Evolutionary conservation across 2,113 vertebrate species (phyloP).

Genomic region (Notechis scutatus): DNA sequence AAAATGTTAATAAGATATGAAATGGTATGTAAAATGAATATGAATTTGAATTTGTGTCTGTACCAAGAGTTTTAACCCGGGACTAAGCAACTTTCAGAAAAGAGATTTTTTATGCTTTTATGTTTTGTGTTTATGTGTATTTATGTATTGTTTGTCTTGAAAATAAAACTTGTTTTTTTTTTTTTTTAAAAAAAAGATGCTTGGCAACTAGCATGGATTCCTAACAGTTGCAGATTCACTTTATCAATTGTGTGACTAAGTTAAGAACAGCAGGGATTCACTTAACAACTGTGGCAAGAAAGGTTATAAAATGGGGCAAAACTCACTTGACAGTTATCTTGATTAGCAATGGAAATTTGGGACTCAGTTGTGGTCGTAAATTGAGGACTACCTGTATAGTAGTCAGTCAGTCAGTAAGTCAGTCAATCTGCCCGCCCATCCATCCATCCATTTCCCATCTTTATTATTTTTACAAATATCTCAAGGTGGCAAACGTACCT

Average conservation of each 20-base stretch:
- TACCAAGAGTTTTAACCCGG: too few relatives aligned
- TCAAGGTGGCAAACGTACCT: background rate
- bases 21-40: too few relatives aligned
- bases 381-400: background rate
- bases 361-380: background rate
- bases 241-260: background rate
- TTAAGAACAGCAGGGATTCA: background rate
- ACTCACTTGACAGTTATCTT: background rate
- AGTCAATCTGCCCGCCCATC: too few relatives aligned
- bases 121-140: too few relatives aligned
- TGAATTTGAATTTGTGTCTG: too few relatives aligned
- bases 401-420: too few relatives aligned
- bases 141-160: too few relatives aligned
- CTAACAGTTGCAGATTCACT: background rate
- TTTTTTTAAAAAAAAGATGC: too few relatives aligned
- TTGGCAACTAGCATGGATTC: background rate
- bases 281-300: background rate
- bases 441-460: background rate
- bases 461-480: background rate
- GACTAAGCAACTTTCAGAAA: too few relatives aligned
- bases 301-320: background rate
- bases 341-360: background rate
- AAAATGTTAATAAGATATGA: too few relatives aligned
- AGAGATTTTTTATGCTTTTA: too few relatives aligned
- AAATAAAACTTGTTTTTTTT: too few relatives aligned